phyloP scores from a whole-genome alignment of 2,113 vertebrate species.

The Ancistrus triradiatus region DNA sequence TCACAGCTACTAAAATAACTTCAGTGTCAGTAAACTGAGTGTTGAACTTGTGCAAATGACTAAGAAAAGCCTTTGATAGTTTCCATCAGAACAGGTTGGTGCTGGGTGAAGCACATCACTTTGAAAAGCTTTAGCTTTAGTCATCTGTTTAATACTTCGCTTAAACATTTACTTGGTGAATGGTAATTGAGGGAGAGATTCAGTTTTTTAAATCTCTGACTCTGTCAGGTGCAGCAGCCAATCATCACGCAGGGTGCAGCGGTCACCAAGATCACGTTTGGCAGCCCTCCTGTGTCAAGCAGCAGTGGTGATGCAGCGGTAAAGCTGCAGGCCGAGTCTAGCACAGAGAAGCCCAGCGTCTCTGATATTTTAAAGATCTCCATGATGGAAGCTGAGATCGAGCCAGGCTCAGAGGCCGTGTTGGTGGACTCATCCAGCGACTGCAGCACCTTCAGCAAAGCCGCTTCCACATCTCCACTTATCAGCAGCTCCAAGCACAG shows the following conservation, averaged over 20 bases:
- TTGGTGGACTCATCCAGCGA: slow-evolving; percentile 84
- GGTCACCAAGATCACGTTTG: slow-evolving; percentile 92
- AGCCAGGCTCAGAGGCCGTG: slow-evolving; percentile 78
- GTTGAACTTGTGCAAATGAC: no score
- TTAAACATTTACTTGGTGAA: no score
- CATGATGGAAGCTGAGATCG: slow-evolving; percentile 95
- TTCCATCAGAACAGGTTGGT: no score
- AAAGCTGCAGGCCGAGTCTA: slow-evolving; percentile 71
- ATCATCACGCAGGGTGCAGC: slow-evolving; percentile 89
- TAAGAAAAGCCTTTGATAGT: no score
- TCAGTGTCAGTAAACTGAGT: no score
- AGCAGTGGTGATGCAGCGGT: slow-evolving; percentile 71
- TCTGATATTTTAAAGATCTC: slow-evolving; percentile 96
- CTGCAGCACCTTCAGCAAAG: slow-evolving; percentile 69
- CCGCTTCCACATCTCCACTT: slow-evolving; percentile 64
- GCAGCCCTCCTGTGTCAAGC: slow-evolving; percentile 78
- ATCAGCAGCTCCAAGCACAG: slow-evolving; percentile 71
- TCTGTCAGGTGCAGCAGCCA: slow-evolving; percentile 77
- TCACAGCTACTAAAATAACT: no score
- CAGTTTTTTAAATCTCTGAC: no score
- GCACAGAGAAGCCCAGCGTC: slow-evolving; percentile 77
- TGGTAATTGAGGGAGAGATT: no score
- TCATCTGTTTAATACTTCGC: no score
- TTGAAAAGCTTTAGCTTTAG: no score
- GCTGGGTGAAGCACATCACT: no score